Percentiles rank a stretch among this genome's conserved stretches.
These are phyloP conservation scores for Ceyx erithaca DNA, from an alignment of 2,797 vertebrate genomes.

Conservation along the genomic window DNA sequence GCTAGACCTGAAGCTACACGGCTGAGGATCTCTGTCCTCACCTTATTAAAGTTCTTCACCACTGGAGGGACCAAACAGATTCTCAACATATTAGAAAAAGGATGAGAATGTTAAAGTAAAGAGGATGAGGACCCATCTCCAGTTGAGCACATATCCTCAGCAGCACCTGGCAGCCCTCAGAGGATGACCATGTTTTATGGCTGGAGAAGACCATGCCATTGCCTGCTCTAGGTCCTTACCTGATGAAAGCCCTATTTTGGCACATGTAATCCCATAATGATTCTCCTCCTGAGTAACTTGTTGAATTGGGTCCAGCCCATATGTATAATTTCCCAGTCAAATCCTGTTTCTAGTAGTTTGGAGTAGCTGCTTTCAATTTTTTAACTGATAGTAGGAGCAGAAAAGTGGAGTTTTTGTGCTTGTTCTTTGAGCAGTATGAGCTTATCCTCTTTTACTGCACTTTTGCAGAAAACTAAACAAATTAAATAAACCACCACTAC, in stretches of 20 bases:
- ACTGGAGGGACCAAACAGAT: background rate
- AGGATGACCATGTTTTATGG: background rate
- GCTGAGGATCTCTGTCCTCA: background rate
- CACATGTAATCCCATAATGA: background rate
- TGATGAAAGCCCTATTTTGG: accelerated
- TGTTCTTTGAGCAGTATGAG: background rate
- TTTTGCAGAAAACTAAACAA: background rate
- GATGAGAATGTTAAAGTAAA: background rate
- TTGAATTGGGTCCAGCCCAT: background rate
- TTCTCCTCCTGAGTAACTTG: background rate
- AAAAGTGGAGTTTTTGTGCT: background rate
- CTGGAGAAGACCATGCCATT: background rate
- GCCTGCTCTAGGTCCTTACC: background rate
- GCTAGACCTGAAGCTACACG: accelerated
- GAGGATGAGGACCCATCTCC: background rate
- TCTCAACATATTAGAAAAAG: background rate
- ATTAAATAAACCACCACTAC: background rate
- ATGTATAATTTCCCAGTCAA: accelerated
- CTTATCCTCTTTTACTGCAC: background rate
- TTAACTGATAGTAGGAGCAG: background rate
- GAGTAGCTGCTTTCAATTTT: background rate
- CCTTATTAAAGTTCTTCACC: background rate
- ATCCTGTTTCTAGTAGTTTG: background rate
- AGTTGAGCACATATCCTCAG: accelerated
- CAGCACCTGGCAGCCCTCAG: background rate